A percentile compares a stretch with the other conserved stretches of the same genome.
These are phyloP conservation scores for Mercenaria mercenaria DNA, from an alignment of 1,140 invertebrate genomes.

Conservation along the genomic window DNA sequence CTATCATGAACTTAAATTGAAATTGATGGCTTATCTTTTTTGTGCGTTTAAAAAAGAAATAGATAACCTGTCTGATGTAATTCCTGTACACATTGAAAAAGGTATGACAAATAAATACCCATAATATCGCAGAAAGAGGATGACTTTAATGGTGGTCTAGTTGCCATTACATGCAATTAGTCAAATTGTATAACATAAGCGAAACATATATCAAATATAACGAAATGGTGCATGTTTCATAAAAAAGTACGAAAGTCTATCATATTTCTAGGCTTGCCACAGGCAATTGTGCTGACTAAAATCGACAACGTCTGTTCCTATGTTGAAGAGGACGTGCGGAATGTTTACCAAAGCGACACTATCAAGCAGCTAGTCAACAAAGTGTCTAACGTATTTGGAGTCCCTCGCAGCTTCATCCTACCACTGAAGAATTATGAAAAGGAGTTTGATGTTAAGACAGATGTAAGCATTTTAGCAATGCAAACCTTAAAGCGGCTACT, in stretches of 20 bases:
- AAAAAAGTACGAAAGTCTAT: neutral
- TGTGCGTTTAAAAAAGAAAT: no score
- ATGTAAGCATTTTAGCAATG: neutral
- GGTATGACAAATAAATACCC: no score
- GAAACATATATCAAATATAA: no score
- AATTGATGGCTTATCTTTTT: no score
- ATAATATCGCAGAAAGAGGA: no score
- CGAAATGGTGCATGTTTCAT: no score
- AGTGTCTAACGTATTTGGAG: constrained; percentile 34
- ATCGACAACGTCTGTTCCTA: constrained; percentile 39
- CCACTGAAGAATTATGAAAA: constrained; percentile 46
- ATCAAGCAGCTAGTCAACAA: constrained; percentile 15
- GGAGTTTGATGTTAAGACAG: constrained; percentile 34
- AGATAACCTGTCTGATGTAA: no score
- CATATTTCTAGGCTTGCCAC: constrained; percentile 31
- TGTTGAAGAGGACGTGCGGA: constrained; percentile 30
- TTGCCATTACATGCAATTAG: no score
- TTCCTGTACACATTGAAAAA: no score
- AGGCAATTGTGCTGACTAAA: constrained; percentile 55
- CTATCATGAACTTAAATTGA: no score
- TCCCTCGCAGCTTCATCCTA: constrained; percentile 26
- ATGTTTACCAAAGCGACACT: constrained; percentile 9
- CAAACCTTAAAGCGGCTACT: neutral
- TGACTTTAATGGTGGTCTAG: no score
- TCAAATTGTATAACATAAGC: no score